A percentile compares a stretch with the other conserved stretches of the same genome.
These are phyloP conservation scores for Sesia apiformis DNA, from an alignment of 2,888 invertebrate species.

Conservation along the genomic window DNA sequence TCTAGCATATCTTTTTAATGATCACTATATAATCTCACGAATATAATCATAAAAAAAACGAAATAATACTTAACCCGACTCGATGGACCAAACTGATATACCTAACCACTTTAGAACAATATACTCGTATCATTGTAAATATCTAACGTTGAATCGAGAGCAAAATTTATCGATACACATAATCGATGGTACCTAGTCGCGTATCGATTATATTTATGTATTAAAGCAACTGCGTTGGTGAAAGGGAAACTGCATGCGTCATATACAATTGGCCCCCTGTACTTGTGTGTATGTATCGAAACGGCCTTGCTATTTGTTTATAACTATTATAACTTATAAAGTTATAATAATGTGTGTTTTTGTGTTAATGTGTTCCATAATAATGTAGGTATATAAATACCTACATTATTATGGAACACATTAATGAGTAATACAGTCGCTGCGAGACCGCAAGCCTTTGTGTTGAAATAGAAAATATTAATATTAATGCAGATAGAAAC, in stretches of 20 bases:
- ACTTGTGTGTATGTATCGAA: background rate
- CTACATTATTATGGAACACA: background rate
- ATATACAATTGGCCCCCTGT: conserved; percentile 13
- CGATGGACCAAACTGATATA: too few relatives aligned
- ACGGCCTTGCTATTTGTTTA: background rate
- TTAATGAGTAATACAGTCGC: background rate
- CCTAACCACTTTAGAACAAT: too few relatives aligned
- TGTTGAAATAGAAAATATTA: background rate
- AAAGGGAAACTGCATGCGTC: conserved; percentile 61
- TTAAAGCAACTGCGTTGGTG: conserved; percentile 47
- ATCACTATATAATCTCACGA: too few relatives aligned
- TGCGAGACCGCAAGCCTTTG: background rate
- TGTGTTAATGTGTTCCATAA: too few relatives aligned
- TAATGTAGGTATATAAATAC: too few relatives aligned
- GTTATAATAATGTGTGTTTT: too few relatives aligned
- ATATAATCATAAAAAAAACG: too few relatives aligned
- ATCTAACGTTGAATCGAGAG: too few relatives aligned
- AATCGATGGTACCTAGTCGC: background rate
- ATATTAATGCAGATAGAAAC: background rate
- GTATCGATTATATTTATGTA: background rate
- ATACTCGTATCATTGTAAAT: too few relatives aligned
- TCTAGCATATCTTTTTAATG: too few relatives aligned
- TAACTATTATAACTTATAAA: background rate
- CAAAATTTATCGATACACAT: too few relatives aligned
- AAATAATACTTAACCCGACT: too few relatives aligned